These are phyloP conservation scores for Limosa lapponica DNA, from an alignment of 2,797 vertebrate species.

Conservation along the genomic window DNA sequence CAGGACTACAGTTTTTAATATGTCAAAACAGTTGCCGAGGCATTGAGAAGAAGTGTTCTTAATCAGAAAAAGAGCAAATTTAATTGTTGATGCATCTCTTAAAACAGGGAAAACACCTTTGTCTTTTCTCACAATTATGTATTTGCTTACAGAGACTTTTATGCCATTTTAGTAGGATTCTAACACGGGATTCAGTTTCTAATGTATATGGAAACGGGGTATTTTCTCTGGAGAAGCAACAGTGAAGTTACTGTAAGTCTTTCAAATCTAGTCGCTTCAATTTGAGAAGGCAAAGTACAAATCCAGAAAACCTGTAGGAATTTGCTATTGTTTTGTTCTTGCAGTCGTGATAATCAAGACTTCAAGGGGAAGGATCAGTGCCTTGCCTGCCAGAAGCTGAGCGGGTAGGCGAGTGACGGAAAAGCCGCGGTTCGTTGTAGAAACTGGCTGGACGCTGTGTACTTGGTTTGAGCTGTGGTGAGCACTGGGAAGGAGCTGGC, in stretches of 20 bases:
- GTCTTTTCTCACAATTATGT: not conserved
- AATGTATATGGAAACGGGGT: fast-evolving
- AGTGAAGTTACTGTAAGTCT: not conserved
- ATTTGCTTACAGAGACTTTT: not conserved
- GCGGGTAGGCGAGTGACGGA: fast-evolving
- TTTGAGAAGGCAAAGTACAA: not conserved
- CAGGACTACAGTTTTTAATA: not conserved
- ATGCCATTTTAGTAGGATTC: not conserved
- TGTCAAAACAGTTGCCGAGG: not conserved
- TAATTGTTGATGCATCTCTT: not conserved
- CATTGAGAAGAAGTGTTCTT: not conserved
- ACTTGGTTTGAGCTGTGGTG: not conserved
- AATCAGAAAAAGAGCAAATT: not conserved
- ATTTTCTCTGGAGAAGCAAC: not conserved
- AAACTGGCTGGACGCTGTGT: not conserved
- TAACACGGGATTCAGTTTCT: not conserved
- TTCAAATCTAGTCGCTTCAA: not conserved
- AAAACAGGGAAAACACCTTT: not conserved
- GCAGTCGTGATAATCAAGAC: fast-evolving
- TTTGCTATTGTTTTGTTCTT: not conserved
- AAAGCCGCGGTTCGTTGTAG: not conserved
- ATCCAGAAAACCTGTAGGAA: not conserved
- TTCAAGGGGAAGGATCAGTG: not conserved
- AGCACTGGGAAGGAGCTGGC: not conserved
- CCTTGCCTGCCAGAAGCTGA: not conserved